Percentiles rank a stretch among this genome's conserved stretches.
Conservation (phyloP, 2,888 invertebrate species). For the Cataglyphis rosenhaueri region DNA sequence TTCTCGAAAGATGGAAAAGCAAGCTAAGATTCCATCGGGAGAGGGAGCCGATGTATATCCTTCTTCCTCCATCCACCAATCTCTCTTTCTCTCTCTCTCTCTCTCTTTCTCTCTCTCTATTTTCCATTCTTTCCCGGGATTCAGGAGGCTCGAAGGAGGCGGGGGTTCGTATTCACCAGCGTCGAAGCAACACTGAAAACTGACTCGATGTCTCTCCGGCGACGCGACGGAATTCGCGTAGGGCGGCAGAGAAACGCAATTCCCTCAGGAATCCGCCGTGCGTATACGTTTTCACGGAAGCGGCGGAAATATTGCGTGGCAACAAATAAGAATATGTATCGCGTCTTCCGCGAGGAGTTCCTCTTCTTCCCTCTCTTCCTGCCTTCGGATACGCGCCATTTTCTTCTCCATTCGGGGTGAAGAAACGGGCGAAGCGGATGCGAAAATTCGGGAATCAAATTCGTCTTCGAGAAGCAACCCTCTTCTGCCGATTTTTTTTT, state of each 20-base stretch:
- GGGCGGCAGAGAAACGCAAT: slow-evolving; percentile 60
- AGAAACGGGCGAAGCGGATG: neutral
- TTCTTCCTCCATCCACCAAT: neutral
- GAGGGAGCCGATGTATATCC: slow-evolving; percentile 32
- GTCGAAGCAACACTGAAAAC: slow-evolving; percentile 54
- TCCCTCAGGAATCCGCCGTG: slow-evolving; percentile 64
- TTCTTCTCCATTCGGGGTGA: slow-evolving; percentile 7
- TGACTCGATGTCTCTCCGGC: slow-evolving; percentile 46
- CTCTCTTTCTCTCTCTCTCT: slow-evolving; percentile 15
- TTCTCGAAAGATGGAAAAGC: slow-evolving; percentile 56
- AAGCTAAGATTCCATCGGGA: slow-evolving; percentile 60
- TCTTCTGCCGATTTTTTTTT: slow-evolving; percentile 20
- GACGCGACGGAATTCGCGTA: slow-evolving; percentile 61
- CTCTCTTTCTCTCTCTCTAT: slow-evolving; percentile 36
- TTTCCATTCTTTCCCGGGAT: slow-evolving; percentile 52
- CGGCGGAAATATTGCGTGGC: slow-evolving; percentile 67
- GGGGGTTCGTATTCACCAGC: slow-evolving; percentile 40
- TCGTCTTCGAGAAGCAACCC: neutral
- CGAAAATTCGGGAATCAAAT: slow-evolving; percentile 38
- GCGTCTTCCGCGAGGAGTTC: slow-evolving; percentile 19
- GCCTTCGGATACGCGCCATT: slow-evolving; percentile 2
- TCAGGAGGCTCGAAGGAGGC: slow-evolving; percentile 1
- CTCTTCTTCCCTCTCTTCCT: neutral
- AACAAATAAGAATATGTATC: slow-evolving; percentile 68
- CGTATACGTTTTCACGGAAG: slow-evolving; percentile 46